Percentiles rank a stretch among this genome's conserved stretches.
phyloP scores from a whole-genome alignment of 1,140 invertebrate species.

The Sitobion miscanthi region DNA sequence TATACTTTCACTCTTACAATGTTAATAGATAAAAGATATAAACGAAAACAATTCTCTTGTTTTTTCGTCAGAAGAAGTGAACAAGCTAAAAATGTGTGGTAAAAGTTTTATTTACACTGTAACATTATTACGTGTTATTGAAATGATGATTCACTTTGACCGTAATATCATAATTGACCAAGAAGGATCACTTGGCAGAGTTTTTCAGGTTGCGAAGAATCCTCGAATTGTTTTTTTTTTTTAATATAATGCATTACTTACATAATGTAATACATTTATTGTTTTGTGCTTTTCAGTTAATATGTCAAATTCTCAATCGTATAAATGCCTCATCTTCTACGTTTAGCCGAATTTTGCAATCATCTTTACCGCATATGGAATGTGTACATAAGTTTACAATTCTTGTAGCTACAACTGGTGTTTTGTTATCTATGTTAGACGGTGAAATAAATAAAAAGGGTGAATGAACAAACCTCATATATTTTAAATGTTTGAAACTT shows the following conservation, averaged over 20 bases:
- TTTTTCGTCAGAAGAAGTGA: neutral
- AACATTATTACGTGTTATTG: constrained; percentile 47
- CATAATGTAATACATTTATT: neutral
- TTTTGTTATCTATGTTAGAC: constrained; percentile 11
- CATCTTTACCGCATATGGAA: neutral
- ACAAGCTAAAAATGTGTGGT: constrained; percentile 15
- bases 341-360: neutral
- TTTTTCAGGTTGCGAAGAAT: constrained; percentile 5
- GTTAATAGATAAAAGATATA: constrained; percentile 9
- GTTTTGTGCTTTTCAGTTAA: neutral
- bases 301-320: constrained; percentile 46
- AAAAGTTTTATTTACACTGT: constrained; percentile 13
- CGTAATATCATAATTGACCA: constrained; percentile 30
- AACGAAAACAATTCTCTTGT: neutral
- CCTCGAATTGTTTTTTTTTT: neutral
- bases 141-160: constrained; percentile 40
- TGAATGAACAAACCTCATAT: neutral
- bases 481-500: neutral
- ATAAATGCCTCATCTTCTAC: constrained; percentile 33
- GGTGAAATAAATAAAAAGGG: constrained; percentile 16
- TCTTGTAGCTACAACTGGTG: constrained; percentile 7
- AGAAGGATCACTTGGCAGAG: constrained; percentile 36
- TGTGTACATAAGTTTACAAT: constrained; percentile 39
- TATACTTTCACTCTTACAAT: neutral
- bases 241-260: neutral